phyloP scores from a whole-genome alignment of 2,797 vertebrate genomes.

The Chrysocyon brachyurus region DNA sequence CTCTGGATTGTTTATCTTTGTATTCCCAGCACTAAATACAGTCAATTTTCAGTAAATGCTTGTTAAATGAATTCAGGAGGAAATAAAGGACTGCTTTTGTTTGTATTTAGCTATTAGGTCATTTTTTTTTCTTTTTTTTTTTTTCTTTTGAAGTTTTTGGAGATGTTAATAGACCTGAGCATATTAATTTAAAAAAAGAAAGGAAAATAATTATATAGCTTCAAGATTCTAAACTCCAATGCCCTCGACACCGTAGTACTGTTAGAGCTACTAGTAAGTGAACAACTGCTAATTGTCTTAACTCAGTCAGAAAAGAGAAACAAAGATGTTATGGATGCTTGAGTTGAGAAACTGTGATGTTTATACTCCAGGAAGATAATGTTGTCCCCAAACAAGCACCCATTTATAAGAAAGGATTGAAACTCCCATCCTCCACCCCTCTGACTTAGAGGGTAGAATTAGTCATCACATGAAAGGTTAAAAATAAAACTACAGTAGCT shows the following conservation, averaged over 20 bases:
- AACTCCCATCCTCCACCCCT: neutral
- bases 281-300: neutral
- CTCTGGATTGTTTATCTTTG: neutral
- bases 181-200: conserved; percentile 37
- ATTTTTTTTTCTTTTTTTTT: neutral
- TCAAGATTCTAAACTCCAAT: conserved; percentile 17
- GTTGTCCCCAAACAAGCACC: neutral
- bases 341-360: conserved; percentile 16
- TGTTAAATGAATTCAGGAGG: neutral
- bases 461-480: conserved; percentile 12
- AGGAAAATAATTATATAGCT: neutral
- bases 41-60: conserved; percentile 35
- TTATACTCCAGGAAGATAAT: neutral
- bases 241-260: neutral
- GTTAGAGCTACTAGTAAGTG: neutral
- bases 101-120: neutral
- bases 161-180: conserved; percentile 12
- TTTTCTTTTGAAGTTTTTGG: neutral
- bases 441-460: conserved; percentile 18
- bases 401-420: conserved; percentile 8
- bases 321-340: neutral
- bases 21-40: neutral
- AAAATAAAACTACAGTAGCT: conserved; percentile 52
- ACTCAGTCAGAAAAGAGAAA: conserved; percentile 33
- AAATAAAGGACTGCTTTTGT: neutral